Evolutionary conservation across 2,888 invertebrate genomes (phyloP).

Genomic region (Netelia fuscicornis): DNA sequence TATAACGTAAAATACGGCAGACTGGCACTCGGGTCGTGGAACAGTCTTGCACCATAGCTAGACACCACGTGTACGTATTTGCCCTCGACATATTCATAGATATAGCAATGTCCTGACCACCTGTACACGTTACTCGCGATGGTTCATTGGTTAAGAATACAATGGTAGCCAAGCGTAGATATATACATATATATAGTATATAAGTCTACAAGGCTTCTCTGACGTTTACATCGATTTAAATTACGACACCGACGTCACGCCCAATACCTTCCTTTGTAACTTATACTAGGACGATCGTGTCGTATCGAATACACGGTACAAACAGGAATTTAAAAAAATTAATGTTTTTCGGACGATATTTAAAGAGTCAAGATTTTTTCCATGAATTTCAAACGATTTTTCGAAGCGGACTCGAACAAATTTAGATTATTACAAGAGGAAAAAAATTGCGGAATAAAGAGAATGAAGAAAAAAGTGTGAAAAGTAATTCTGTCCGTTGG

Average conservation of each 20-base stretch:
- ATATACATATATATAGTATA: neutral
- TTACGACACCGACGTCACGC: neutral
- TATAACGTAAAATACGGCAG: neutral
- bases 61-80: conserved; percentile 18
- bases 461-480: neutral
- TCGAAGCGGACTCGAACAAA: neutral
- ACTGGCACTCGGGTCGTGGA: conserved; percentile 17
- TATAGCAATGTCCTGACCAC: conserved; percentile 12
- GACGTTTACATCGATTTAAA: conserved; percentile 38
- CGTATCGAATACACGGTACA: neutral
- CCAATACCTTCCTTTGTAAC: conserved; percentile 6
- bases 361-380: neutral
- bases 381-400: no score
- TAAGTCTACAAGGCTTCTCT: conserved; percentile 16
- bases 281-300: neutral
- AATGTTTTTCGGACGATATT: neutral
- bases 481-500: neutral
- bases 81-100: conserved; percentile 12
- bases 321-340: neutral
- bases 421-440: neutral
- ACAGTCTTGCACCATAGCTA: conserved; percentile 32
- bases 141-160: conserved; percentile 44
- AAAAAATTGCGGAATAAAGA: neutral
- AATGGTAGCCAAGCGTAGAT: conserved; percentile 9
- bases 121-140: conserved; percentile 22